These are phyloP conservation scores for Scaptomyza tumidula DNA, from an alignment of 2,888 invertebrate species.

Conservation along the genomic window DNA sequence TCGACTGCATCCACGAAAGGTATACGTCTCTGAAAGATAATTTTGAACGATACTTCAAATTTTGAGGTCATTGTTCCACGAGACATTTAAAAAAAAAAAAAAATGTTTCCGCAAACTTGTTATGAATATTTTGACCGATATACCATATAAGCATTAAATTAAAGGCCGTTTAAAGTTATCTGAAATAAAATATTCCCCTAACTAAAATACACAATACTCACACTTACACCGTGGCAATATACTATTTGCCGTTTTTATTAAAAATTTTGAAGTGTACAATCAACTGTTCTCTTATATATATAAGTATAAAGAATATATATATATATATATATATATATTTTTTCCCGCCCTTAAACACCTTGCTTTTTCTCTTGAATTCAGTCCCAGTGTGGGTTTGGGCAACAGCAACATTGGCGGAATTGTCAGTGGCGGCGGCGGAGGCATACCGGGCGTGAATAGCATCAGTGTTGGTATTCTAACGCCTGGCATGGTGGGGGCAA, in stretches of 20 bases:
- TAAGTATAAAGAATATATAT: background rate
- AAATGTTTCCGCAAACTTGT: too few relatives aligned
- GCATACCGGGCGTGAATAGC: conserved; percentile 39
- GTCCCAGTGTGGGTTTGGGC: conserved; percentile 69
- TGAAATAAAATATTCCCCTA: background rate
- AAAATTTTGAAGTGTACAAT: background rate
- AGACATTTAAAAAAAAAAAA: too few relatives aligned
- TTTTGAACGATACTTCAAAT: too few relatives aligned
- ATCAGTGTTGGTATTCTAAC: conserved; percentile 74
- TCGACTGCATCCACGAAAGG: too few relatives aligned
- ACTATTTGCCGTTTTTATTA: too few relatives aligned
- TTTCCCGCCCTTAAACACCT: background rate
- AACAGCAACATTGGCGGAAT: conserved; percentile 53
- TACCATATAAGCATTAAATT: too few relatives aligned
- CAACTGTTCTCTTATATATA: too few relatives aligned
- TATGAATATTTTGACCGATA: too few relatives aligned
- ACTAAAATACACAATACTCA: conserved; percentile 1
- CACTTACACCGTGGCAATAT: conserved; percentile 8
- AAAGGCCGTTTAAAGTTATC: background rate
- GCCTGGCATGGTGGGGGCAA: conserved; percentile 81
- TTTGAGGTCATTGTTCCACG: too few relatives aligned
- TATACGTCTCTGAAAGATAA: too few relatives aligned
- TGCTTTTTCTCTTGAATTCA: conserved; percentile 25
- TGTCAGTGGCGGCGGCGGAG: conserved; percentile 50
- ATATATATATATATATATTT: background rate